These are phyloP conservation scores for Drosophila parthenogenetica DNA, from an alignment of 2,888 invertebrate genomes.

Conservation along the genomic window DNA sequence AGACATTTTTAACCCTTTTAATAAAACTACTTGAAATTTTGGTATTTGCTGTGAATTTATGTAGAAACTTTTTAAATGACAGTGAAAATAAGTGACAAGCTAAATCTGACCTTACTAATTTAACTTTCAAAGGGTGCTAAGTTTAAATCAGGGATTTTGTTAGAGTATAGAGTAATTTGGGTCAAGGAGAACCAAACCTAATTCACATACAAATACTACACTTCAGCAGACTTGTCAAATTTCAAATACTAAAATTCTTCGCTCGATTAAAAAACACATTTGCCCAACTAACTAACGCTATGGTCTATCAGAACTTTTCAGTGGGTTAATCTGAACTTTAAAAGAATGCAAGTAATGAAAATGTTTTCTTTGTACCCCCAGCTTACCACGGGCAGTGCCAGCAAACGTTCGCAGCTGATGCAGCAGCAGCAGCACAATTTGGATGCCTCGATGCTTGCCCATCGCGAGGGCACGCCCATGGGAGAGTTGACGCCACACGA, in stretches of 20 bases:
- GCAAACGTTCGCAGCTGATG: constrained; percentile 75
- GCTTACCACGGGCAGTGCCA: constrained; percentile 82
- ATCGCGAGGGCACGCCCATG: constrained; percentile 89
- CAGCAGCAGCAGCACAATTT: constrained; percentile 69
- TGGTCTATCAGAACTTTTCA: constrained; percentile 48
- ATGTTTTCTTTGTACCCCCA: constrained; percentile 12
- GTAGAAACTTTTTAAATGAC: not conserved
- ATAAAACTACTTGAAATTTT: not conserved
- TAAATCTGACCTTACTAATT: not conserved
- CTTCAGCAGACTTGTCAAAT: constrained; percentile 27
- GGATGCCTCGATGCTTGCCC: constrained; percentile 77
- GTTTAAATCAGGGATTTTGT: not conserved
- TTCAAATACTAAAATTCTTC: not conserved
- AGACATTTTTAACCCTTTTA: constrained; percentile 35
- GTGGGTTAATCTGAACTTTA: constrained; percentile 28
- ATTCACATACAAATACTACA: not conserved
- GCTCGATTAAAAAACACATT: not conserved
- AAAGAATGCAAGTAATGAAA: too few species aligned
- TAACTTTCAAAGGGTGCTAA: not conserved
- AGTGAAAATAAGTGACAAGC: too few species aligned
- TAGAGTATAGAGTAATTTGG: not conserved
- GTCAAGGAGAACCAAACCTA: too few species aligned
- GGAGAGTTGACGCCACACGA: constrained; percentile 90
- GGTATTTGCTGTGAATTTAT: not conserved
- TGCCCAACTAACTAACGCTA: constrained; percentile 11